Evolutionary conservation across 2,888 invertebrate genomes (phyloP).

Genomic region (Platycheirus albimanus): DNA sequence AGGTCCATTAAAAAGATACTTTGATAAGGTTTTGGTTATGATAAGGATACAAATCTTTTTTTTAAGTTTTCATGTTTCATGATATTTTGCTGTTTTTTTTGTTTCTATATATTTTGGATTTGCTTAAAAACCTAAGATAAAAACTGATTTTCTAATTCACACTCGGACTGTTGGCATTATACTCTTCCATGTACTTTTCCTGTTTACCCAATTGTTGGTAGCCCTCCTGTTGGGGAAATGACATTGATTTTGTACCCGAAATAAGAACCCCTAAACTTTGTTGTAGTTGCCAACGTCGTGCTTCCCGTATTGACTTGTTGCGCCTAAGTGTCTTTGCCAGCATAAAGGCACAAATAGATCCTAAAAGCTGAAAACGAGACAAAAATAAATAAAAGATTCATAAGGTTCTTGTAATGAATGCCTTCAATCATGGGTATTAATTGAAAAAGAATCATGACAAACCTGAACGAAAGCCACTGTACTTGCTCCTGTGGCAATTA

Average conservation of each 20-base stretch:
- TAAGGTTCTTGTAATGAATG: neutral
- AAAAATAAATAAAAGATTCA: neutral
- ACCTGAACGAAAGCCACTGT: slow-evolving; percentile 93
- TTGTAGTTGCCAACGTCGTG: slow-evolving; percentile 86
- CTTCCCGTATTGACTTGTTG: slow-evolving; percentile 89
- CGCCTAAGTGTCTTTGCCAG: slow-evolving; percentile 92
- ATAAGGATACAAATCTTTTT: too few relatives aligned
- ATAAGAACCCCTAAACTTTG: slow-evolving; percentile 81
- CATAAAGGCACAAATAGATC: slow-evolving; percentile 94
- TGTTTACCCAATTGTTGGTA: slow-evolving; percentile 81
- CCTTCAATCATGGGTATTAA: too few relatives aligned
- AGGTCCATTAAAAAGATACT: too few relatives aligned
- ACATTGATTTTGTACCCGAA: slow-evolving; percentile 78
- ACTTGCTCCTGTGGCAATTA: slow-evolving; percentile 89
- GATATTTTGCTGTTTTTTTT: too few relatives aligned
- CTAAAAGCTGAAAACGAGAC: slow-evolving; percentile 87
- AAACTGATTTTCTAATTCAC: slow-evolving; percentile 77
- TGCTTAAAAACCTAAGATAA: too few relatives aligned
- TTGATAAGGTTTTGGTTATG: too few relatives aligned
- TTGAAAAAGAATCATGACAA: too few relatives aligned
- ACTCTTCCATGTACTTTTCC: slow-evolving; percentile 77
- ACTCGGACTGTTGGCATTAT: slow-evolving; percentile 81
- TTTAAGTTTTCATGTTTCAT: too few relatives aligned
- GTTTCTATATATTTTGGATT: too few relatives aligned
- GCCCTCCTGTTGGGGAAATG: slow-evolving; percentile 78